A percentile compares a stretch with the other conserved stretches of the same genome.
phyloP scores from a whole-genome alignment of 2,113 vertebrate genomes.

The Clupea harengus region DNA sequence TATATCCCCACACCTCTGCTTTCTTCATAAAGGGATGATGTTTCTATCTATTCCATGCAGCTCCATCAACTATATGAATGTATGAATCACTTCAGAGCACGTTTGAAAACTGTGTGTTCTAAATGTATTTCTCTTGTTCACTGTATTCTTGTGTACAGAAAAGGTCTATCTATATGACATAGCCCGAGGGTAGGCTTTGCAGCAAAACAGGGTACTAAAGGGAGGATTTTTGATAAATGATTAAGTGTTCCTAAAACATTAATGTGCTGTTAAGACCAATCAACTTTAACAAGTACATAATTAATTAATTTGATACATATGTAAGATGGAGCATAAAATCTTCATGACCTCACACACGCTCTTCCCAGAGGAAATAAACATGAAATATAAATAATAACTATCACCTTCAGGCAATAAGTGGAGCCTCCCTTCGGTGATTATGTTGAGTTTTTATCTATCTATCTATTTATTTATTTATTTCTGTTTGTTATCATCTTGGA shows the following conservation, averaged over 20 bases:
- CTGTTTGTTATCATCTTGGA: neutral
- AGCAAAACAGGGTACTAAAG: neutral
- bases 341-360: neutral
- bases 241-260: neutral
- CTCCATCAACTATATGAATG: neutral
- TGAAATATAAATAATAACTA: neutral
- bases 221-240: neutral
- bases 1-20: neutral
- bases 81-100: neutral
- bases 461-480: neutral
- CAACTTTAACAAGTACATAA: neutral
- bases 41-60: neutral
- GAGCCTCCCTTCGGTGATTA: neutral
- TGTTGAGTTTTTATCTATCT: neutral
- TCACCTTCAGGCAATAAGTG: neutral
- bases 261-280: neutral
- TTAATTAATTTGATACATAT: neutral
- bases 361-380: neutral
- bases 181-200: neutral
- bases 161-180: neutral
- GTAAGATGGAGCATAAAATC: neutral
- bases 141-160: neutral
- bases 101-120: neutral
- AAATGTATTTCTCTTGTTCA: neutral
- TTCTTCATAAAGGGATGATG: neutral